phyloP scores from a whole-genome alignment of 2,113 vertebrate genomes.

The Psilopogon haemacephalus region DNA sequence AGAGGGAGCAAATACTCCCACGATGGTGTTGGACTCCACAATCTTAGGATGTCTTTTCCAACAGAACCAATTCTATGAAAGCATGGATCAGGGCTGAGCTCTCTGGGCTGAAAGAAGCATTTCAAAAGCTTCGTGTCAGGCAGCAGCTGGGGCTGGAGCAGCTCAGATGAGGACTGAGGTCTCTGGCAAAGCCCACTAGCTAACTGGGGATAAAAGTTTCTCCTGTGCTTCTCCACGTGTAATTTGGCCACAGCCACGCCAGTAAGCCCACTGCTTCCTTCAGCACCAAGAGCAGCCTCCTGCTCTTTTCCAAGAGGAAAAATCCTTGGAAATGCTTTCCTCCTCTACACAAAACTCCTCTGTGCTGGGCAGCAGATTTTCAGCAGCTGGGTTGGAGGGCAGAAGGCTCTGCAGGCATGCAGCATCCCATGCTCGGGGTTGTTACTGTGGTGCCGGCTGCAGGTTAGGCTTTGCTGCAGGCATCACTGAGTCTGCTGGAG shows the following conservation, averaged over 20 bases:
- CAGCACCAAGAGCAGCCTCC: not conserved
- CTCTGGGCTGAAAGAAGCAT: not conserved
- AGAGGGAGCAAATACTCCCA: not conserved
- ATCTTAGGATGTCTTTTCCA: too few relatives aligned
- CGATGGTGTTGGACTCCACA: too few relatives aligned
- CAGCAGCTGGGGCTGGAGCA: not conserved
- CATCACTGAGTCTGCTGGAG: not conserved
- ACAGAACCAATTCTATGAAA: not conserved
- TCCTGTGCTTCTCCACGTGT: not conserved
- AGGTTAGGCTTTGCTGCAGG: constrained; percentile 12
- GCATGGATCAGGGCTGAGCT: not conserved
- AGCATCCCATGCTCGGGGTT: not conserved
- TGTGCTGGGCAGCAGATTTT: not conserved
- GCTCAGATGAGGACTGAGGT: not conserved
- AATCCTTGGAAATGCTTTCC: not conserved
- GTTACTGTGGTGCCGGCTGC: not conserved
- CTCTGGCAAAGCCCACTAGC: not conserved
- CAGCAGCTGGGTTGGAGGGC: not conserved
- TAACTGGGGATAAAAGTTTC: not conserved
- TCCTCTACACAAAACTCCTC: not conserved
- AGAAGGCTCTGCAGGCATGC: not conserved
- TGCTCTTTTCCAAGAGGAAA: not conserved
- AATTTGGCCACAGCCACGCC: not conserved
- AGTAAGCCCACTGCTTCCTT: not conserved
- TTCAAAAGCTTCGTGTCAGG: not conserved